Evolutionary conservation across 2,113 vertebrate genomes (phyloP).

Genomic region (Tylochromis polylepis): DNA sequence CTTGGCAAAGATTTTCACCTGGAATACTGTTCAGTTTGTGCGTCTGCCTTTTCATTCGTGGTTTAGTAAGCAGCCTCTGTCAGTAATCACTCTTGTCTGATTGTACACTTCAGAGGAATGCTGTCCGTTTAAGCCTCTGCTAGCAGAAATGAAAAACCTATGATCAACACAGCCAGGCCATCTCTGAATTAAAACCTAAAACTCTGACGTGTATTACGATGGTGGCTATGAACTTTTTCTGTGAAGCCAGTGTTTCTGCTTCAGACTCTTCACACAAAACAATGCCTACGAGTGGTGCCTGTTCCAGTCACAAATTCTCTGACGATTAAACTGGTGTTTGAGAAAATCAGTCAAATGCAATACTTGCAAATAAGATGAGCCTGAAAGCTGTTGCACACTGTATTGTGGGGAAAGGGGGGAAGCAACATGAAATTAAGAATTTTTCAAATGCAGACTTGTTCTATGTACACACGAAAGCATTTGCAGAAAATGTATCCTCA

Average conservation of each 20-base stretch:
- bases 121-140: no score
- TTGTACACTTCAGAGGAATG: no score
- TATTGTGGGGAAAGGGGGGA: no score
- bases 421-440: rapidly evolving
- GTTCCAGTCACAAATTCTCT: neutral
- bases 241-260: no score
- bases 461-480: neutral
- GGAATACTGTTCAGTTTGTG: neutral
- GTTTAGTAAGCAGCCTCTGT: neutral
- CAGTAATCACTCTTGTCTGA: no score
- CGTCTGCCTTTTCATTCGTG: neutral
- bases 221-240: no score
- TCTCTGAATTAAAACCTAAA: neutral
- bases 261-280: neutral
- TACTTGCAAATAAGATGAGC: no score
- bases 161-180: no score
- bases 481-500: no score
- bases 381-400: no score
- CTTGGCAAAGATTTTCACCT: neutral
- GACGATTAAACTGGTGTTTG: neutral
- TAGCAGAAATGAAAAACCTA: no score
- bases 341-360: neutral
- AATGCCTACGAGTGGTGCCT: neutral
- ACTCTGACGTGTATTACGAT: no score
- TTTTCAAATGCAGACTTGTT: neutral